Evolutionary conservation across 2,888 invertebrate species (phyloP).

Genomic region (Melipona bicolor): DNA sequence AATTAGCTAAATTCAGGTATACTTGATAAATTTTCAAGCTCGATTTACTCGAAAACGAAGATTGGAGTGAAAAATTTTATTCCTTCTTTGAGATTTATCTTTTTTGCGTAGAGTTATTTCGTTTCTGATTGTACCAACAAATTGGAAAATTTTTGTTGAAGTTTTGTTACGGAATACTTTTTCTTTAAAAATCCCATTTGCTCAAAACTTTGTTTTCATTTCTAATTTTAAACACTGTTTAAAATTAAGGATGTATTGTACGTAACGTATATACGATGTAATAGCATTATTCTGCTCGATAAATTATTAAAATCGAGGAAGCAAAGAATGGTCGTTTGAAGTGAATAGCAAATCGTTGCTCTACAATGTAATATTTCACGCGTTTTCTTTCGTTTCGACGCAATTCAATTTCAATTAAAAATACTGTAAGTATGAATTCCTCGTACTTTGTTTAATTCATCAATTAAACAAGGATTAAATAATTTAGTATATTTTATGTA

Average conservation of each 20-base stretch:
- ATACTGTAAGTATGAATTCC: background rate
- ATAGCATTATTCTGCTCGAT: background rate
- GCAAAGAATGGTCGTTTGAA: background rate
- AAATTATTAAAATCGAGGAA: background rate
- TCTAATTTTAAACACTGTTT: background rate
- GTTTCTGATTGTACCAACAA: too few relatives aligned
- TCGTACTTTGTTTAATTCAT: too few relatives aligned
- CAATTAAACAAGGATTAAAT: too few relatives aligned
- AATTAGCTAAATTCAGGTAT: too few relatives aligned
- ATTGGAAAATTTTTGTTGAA: background rate
- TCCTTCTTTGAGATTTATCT: background rate
- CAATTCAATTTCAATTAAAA: conserved; percentile 23
- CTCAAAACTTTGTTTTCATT: too few relatives aligned
- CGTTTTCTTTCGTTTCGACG: background rate
- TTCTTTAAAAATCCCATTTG: background rate
- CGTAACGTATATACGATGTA: background rate
- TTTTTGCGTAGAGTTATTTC: too few relatives aligned
- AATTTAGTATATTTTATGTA: too few relatives aligned
- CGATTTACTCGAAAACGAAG: too few relatives aligned
- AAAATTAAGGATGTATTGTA: background rate
- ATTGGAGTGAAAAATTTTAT: too few relatives aligned
- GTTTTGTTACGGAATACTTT: background rate
- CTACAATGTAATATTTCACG: background rate
- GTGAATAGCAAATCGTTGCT: background rate
- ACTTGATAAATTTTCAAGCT: too few relatives aligned